These are phyloP conservation scores for Spodoptera litura DNA, from an alignment of 1,140 invertebrate species.

Conservation along the genomic window DNA sequence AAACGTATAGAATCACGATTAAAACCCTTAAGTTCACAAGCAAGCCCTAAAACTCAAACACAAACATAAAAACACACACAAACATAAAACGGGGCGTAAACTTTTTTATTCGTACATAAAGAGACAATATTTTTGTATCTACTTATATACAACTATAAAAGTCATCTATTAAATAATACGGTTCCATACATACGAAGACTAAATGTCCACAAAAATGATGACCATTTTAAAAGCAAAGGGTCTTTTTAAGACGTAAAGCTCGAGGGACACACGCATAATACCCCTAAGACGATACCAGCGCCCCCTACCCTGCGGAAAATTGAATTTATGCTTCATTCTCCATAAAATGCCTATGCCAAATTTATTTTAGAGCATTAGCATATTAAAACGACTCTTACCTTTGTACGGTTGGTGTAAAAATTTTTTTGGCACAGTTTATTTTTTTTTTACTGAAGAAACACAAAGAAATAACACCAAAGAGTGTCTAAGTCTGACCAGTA, in stretches of 20 bases:
- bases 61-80: conserved; percentile 34
- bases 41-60: conserved; percentile 2
- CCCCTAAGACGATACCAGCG: conserved; percentile 37
- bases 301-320: conserved; percentile 60
- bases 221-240: conserved; percentile 36
- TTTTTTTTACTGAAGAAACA: too few relatives aligned
- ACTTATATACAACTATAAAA: conserved; percentile 40
- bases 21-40: background rate
- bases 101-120: conserved; percentile 39
- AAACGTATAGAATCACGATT: too few relatives aligned
- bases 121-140: conserved; percentile 19
- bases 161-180: conserved; percentile 28
- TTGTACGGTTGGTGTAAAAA: conserved; percentile 60
- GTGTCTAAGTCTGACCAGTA: too few relatives aligned
- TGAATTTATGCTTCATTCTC: conserved; percentile 79
- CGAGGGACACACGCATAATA: conserved; percentile 19
- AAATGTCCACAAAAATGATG: conserved; percentile 59
- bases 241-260: background rate
- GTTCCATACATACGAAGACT: conserved; percentile 49
- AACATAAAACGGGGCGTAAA: background rate
- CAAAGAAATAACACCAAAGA: too few relatives aligned
- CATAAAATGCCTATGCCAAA: conserved; percentile 77
- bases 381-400: conserved; percentile 76
- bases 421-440: background rate
- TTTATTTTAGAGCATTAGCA: conserved; percentile 83